These are phyloP conservation scores for Rhamnusium bicolor DNA, from an alignment of 2,888 invertebrate species.

Conservation along the genomic window DNA sequence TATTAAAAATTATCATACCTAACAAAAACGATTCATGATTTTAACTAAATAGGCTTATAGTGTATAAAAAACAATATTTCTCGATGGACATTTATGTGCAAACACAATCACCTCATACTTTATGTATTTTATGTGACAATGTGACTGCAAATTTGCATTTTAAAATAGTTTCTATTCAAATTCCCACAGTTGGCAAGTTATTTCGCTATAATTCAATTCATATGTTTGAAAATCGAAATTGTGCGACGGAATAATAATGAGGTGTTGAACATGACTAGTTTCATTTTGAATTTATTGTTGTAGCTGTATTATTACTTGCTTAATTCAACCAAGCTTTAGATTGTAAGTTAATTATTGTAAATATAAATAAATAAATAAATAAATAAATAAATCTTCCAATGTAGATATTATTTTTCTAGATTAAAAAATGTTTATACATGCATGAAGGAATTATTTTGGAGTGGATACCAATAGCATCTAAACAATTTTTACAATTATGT, in stretches of 20 bases:
- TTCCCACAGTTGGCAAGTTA: conserved; percentile 56
- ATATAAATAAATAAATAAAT: neutral
- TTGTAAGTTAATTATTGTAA: neutral
- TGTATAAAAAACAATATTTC: conserved; percentile 24
- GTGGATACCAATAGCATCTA: no score
- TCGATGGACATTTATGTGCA: conserved; percentile 25
- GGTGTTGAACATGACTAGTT: conserved; percentile 48
- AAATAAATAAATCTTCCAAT: neutral
- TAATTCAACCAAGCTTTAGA: neutral
- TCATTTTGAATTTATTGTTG: conserved; percentile 34
- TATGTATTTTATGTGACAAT: conserved; percentile 56
- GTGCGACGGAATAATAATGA: conserved; percentile 55
- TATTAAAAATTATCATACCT: neutral
- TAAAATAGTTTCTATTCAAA: conserved; percentile 60
- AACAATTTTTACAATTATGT: no score
- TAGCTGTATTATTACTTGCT: neutral
- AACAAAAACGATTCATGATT: neutral
- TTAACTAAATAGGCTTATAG: neutral
- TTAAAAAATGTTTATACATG: no score
- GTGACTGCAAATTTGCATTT: conserved; percentile 56
- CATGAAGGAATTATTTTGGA: no score
- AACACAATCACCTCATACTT: conserved; percentile 53
- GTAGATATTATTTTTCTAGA: no score
- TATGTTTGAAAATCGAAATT: conserved; percentile 58
- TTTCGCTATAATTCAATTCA: conserved; percentile 59